phyloP scores from a whole-genome alignment of 2,113 vertebrate species.

The Myiagra hebetior region DNA sequence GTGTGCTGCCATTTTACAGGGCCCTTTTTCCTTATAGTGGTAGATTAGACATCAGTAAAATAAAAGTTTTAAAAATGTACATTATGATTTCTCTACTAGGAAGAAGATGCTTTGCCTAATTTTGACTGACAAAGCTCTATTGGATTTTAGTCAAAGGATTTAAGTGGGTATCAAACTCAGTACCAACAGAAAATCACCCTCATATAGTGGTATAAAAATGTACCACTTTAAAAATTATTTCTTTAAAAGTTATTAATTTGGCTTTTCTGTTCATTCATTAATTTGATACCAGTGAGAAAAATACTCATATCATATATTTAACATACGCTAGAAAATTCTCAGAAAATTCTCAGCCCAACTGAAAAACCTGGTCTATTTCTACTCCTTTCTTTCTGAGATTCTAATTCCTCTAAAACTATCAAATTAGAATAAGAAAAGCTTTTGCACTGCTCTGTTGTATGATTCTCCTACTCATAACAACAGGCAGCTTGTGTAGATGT shows the following conservation, averaged over 20 bases:
- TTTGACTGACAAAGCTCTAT: neutral
- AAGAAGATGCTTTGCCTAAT: neutral
- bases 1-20: neutral
- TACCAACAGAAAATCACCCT: neutral
- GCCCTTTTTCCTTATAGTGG: neutral
- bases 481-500: neutral
- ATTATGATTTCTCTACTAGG: neutral
- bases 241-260: neutral
- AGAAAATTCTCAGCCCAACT: neutral
- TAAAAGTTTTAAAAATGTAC: neutral
- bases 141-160: neutral
- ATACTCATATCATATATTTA: neutral
- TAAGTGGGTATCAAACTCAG: neutral
- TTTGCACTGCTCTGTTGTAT: neutral
- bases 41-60: neutral
- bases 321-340: neutral
- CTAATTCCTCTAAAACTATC: neutral
- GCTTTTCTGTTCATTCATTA: neutral
- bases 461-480: neutral
- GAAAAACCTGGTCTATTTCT: neutral
- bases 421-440: neutral
- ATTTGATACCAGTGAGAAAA: neutral
- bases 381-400: neutral
- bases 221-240: neutral
- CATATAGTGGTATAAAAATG: neutral